Evolutionary conservation across 2,888 invertebrate genomes (phyloP).

Genomic region (Diaprepes abbreviatus): DNA sequence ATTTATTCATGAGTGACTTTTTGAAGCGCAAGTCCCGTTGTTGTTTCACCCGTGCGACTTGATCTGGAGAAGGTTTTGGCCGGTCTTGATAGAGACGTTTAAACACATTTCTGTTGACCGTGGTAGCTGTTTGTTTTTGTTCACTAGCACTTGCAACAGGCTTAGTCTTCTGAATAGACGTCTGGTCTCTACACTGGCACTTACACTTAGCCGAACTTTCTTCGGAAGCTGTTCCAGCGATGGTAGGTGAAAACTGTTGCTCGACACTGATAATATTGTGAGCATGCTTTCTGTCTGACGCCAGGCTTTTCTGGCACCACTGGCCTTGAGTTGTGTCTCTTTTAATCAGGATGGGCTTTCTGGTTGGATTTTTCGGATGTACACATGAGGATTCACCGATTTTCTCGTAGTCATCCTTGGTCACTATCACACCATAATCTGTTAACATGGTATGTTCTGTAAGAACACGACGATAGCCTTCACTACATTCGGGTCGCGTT

Average conservation of each 20-base stretch:
- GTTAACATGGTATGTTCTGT: slow-evolving; percentile 25
- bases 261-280: not conserved
- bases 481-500: not conserved
- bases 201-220: not conserved
- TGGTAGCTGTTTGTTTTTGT: no score
- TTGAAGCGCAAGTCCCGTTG: not conserved
- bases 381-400: not conserved
- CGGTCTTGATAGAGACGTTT: slow-evolving; percentile 32
- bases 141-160: no score
- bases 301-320: not conserved
- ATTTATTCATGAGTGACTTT: not conserved
- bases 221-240: not conserved
- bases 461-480: not conserved
- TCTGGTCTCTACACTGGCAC: not conserved
- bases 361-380: not conserved
- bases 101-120: not conserved
- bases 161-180: not conserved
- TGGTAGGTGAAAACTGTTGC: not conserved
- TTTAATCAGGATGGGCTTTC: slow-evolving; percentile 11
- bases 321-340: not conserved
- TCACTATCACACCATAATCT: slow-evolving; percentile 18
- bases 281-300: not conserved
- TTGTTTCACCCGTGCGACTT: not conserved
- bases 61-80: slow-evolving; percentile 6
- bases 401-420: slow-evolving; percentile 6